phyloP scores from a whole-genome alignment of 2,113 vertebrate species.

The Phyllostomus hastatus region DNA sequence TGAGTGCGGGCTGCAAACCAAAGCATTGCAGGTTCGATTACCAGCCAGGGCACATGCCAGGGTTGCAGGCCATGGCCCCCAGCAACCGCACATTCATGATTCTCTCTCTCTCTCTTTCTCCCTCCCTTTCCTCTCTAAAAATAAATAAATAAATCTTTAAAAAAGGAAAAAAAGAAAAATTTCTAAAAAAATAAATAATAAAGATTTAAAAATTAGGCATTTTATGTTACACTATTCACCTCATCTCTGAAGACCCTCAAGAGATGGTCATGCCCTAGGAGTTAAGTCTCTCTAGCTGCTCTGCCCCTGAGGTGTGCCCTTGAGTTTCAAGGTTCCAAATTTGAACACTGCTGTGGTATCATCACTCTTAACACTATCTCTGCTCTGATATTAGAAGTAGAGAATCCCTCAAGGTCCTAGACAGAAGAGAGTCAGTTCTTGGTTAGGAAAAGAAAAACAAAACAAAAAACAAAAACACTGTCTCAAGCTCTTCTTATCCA shows the following conservation, averaged over 20 bases:
- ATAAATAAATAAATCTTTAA: too few species aligned
- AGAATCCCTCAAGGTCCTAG: not conserved
- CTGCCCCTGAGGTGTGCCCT: not conserved
- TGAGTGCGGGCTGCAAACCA: too few species aligned
- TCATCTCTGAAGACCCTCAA: not conserved
- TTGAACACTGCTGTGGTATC: not conserved
- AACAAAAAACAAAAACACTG: not conserved
- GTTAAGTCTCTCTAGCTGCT: not conserved
- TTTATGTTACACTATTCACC: not conserved
- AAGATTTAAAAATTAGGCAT: not conserved
- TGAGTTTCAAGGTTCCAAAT: not conserved
- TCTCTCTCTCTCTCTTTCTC: too few species aligned
- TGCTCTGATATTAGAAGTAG: not conserved
- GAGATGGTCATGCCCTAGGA: not conserved
- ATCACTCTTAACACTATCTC: not conserved
- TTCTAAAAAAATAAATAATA: too few species aligned
- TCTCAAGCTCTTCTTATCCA: not conserved
- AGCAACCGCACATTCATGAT: too few species aligned
- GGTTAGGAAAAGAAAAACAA: not conserved
- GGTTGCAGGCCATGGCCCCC: too few species aligned
- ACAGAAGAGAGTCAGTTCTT: not conserved
- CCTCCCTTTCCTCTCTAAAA: too few species aligned
- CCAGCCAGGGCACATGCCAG: too few species aligned
- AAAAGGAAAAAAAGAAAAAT: too few species aligned
- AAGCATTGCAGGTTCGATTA: too few species aligned